Base-by-base conservation (phyloP, 2,113 vertebrate species). In the Leptobrachium ailaonicum region DNA sequence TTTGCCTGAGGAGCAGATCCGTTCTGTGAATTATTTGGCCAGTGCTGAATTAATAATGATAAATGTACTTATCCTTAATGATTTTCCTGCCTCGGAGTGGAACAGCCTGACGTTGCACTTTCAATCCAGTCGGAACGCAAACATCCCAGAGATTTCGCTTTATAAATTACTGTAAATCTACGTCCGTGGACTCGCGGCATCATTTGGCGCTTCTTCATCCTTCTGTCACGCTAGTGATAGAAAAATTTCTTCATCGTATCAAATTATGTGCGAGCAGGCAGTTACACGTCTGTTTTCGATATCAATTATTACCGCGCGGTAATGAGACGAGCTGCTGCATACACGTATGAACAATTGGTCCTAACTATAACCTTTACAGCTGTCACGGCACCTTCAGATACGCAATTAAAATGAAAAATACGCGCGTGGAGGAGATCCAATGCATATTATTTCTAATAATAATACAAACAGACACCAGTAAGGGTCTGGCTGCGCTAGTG, bases 331-430 rank as follows among this genome's bases (percentile, higher is more conserved):
- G 71, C 77, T 75, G 82, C 76, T 88, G 74, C 68, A 86, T 83
- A 82, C 20, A 32, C 79, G 4, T 84, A 82, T 83, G 84, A 88
- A 85, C 85, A 85, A 83, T 80, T 80, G 71, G 75, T 84, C 82
- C 84, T 85, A 83, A 85, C 84, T 83, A 77, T 85, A 88, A 91
- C 89, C 89, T 93, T 89, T 92, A 87, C 60, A 89, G 86, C 85
- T 87, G 86, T 88, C 88, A 87, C 14, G 68, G 82, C 89, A 82
- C 81, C 85, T 85, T 91, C 83, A 88, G 84, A 87, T 6, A 88
- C 85, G 88, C 86, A 93, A 93, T 92, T 92, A 91, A 89, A 86
- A 83, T 91, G 90, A 92, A 92, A 94, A 92, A 92, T 89, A 87
- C 89, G 85, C 85, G 70, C 41, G 8, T 72, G 76, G 54, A 20